These are phyloP conservation scores for Ophioninae sp. DNA, from an alignment of 2,888 invertebrate species.

Conservation along the genomic window DNA sequence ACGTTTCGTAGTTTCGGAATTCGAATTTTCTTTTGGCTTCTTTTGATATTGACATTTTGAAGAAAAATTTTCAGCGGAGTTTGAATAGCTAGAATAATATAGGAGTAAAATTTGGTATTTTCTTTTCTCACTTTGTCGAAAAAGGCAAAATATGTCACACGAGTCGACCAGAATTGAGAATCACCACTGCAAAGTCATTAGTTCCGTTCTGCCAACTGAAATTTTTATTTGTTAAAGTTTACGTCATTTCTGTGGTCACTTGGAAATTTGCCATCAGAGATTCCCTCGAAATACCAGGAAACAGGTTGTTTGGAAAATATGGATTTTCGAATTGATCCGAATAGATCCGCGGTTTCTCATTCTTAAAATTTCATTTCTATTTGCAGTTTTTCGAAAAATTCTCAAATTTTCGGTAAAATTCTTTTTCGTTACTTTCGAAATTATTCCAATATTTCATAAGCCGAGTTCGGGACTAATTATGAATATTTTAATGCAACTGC, in stretches of 20 bases:
- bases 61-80: background rate
- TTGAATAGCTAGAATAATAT: background rate
- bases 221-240: background rate
- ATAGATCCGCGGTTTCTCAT: background rate
- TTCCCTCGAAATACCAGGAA: background rate
- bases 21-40: background rate
- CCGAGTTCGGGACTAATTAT: background rate
- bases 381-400: too few relatives aligned
- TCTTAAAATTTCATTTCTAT: background rate
- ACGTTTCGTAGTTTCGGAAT: too few relatives aligned
- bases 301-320: background rate
- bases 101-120: background rate
- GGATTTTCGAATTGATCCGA: background rate
- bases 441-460: background rate
- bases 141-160: background rate
- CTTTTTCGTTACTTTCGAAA: background rate
- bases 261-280: background rate
- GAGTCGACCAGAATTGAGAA: background rate
- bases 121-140: background rate
- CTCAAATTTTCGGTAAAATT: background rate
- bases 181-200: background rate
- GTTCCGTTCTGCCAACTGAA: background rate
- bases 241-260: background rate
- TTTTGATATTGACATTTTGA: background rate
- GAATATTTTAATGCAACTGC: too few relatives aligned